Conservation (phyloP, 1,140 invertebrate species). For the Propsilocerus akamusi region DNA sequence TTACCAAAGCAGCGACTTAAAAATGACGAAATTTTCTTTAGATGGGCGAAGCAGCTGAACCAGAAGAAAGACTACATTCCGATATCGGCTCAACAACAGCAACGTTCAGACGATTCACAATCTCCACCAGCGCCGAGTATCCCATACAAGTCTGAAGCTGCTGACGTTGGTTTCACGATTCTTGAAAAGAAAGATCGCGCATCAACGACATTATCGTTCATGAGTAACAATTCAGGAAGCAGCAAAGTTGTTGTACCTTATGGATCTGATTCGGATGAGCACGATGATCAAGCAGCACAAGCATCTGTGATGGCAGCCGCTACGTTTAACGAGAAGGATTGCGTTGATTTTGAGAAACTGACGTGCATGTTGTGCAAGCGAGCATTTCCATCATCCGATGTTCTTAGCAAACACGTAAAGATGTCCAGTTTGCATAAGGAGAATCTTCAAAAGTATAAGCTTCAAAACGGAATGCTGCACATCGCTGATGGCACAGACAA, state of each 20-base stretch:
- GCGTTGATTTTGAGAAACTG: conserved; percentile 72
- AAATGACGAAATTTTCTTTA: background rate
- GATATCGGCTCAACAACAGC: conserved; percentile 14
- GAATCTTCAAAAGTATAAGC: conserved; percentile 51
- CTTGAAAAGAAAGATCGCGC: conserved; percentile 38
- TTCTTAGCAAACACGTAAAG: conserved; percentile 76
- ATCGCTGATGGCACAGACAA: conserved; percentile 9
- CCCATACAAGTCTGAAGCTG: conserved; percentile 34
- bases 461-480: conserved; percentile 1
- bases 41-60: conserved; percentile 94
- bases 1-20: background rate
- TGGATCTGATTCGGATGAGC: conserved; percentile 30
- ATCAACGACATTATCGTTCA: conserved; percentile 13
- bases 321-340: conserved; percentile 38
- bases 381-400: conserved; percentile 78
- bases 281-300: conserved; percentile 31
- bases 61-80: conserved; percentile 73
- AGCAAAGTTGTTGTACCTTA: conserved; percentile 53
- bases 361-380: conserved; percentile 92
- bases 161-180: conserved; percentile 81
- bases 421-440: conserved; percentile 91
- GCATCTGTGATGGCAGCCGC: conserved; percentile 38
- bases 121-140: background rate
- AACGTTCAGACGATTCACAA: conserved; percentile 12
- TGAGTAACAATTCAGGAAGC: conserved; percentile 6